Conservation (phyloP, 1,140 invertebrate genomes). For the Drosophila albomicans region DNA sequence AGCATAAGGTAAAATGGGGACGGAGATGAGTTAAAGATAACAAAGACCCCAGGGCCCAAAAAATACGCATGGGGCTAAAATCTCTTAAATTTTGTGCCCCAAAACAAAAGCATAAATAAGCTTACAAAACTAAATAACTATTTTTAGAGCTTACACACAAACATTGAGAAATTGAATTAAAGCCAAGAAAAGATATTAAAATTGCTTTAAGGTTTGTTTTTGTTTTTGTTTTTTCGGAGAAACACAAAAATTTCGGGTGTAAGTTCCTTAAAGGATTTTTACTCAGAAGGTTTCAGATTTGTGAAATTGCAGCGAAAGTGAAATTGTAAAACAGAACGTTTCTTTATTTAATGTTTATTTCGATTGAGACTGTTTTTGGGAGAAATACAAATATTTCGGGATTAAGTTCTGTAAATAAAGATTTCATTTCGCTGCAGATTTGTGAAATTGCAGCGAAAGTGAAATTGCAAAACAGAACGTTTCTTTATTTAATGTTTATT, state of each 20-base stretch:
- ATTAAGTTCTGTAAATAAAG: too few species aligned
- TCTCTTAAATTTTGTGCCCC: constrained; percentile 17
- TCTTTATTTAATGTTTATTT: too few species aligned
- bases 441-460: too few species aligned
- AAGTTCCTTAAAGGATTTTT: background rate
- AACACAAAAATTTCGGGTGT: too few species aligned
- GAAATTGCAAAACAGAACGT: background rate
- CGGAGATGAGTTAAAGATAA: constrained; percentile 27
- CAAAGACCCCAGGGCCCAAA: constrained; percentile 19
- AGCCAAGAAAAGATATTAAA: background rate
- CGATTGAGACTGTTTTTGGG: background rate
- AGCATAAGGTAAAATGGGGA: background rate
- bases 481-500: too few species aligned
- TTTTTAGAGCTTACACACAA: background rate
- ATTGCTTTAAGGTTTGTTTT: background rate
- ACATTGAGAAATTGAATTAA: background rate
- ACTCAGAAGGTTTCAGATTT: background rate
- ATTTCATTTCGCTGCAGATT: too few species aligned
- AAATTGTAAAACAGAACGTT: background rate
- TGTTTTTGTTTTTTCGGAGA: background rate
- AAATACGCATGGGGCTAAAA: constrained; percentile 8
- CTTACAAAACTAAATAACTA: constrained; percentile 5
- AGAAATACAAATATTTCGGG: too few species aligned
- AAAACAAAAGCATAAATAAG: background rate
- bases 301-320: background rate